Evolutionary conservation across 2,113 vertebrate species (phyloP).

Genomic region (Epinephelus cyanopodus): DNA sequence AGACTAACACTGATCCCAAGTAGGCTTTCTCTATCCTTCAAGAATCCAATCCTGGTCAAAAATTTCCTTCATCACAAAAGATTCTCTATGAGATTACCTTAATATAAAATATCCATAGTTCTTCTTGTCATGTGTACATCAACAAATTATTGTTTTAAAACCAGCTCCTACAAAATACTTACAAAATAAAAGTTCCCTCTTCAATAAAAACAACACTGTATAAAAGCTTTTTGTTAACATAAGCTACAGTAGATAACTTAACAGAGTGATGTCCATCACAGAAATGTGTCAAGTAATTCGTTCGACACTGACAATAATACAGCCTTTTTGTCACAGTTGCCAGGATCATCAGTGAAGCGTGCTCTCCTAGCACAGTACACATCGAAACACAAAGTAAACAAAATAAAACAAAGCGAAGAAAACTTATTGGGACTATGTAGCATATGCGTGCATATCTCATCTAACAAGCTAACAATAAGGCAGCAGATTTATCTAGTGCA

Average conservation of each 20-base stretch:
- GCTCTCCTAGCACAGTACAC: background rate
- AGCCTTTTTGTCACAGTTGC: background rate
- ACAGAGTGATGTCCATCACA: background rate
- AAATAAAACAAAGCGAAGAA: background rate
- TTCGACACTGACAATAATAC: conserved; percentile 3
- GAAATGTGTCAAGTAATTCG: background rate
- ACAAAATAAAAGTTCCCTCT: background rate
- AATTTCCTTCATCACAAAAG: background rate
- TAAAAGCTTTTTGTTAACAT: conserved; percentile 15
- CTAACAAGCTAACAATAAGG: conserved; percentile 14
- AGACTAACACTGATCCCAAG: background rate
- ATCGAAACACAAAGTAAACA: background rate
- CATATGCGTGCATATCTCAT: background rate
- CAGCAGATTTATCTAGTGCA: conserved; percentile 26
- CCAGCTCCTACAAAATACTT: background rate
- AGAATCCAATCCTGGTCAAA: background rate
- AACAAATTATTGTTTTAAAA: conserved; percentile 7
- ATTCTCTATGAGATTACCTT: background rate
- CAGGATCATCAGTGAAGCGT: background rate
- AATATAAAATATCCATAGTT: conserved; percentile 15
- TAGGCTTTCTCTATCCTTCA: background rate
- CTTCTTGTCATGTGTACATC: background rate
- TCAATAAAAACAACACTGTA: conserved; percentile 19
- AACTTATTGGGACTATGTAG: background rate
- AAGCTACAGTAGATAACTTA: conserved; percentile 1